Base-by-base conservation (phyloP, 1,140 invertebrate genomes). In the Meloidogyne chitwoodi region DNA sequence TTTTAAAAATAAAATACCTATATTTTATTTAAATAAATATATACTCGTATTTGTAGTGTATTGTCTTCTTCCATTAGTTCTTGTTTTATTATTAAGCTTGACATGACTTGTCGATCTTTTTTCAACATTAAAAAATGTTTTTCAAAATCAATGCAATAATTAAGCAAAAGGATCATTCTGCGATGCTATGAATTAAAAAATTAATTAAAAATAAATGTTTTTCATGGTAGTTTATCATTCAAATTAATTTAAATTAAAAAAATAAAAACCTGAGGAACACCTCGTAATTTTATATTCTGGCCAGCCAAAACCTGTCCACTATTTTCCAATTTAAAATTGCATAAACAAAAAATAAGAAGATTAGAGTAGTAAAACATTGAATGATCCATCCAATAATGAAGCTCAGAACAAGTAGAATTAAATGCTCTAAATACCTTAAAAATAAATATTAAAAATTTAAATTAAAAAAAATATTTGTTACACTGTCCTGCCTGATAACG, bases 301-400 rank as follows among this genome's bases (percentile, higher is more conserved):
- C 56, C 27, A 2, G 56, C 70, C 12, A 24, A 26, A 19, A 63
- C 29, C 19, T 34, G 65, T n/a, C 38, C 56, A 24, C 56, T 27
- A 12, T 34, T 61, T 56, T 24, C 34, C 11, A 73, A 22, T 61
- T 38, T 24, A 26, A 73, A 27, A 64, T 73, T 73, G 14, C 29
- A 61, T 22, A 73, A 61, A 73, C 63, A 56, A 62, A 73, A 73
- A 61, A 34, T 73, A 64, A 73, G 70, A 24, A 73, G 56, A n/a
- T 73, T 12, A 10, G 48, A 73, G 22, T 63, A 61, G 24, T 56
- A 73, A 16, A 73, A 34, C 27, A 73, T 61, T 38, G 70, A 56
- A 31, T 73, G 22, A 34, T 73, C 56, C 41, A 62, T 61, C 70
- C 70, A 73, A 26, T 12, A 12, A 31, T 64, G n/a, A 12, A 19